Percentiles rank a stretch among this genome's conserved stretches.
Conservation (phyloP, 1,140 invertebrate species). For the Drosophila simulans region DNA sequence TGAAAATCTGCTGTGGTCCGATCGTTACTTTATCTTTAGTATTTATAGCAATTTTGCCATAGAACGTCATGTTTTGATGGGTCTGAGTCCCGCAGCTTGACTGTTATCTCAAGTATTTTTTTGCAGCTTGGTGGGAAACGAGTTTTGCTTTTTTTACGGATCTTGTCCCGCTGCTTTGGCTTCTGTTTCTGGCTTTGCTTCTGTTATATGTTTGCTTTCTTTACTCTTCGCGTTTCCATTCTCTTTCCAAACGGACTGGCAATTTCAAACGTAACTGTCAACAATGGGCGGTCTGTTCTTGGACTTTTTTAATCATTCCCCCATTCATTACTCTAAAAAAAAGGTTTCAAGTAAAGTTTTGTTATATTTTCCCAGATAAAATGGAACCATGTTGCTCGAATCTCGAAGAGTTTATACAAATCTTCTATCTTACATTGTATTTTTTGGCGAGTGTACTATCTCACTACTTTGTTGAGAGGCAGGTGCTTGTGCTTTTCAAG, state of each 20-base stretch:
- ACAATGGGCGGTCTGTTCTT: conserved; percentile 21
- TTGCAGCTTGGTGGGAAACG: conserved; percentile 51
- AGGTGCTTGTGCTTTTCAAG: conserved; percentile 11
- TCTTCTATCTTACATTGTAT: not conserved
- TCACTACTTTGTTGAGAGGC: conserved; percentile 1
- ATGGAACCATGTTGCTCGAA: no score
- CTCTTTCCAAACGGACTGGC: conserved; percentile 18
- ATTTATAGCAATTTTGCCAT: not conserved
- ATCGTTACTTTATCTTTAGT: no score
- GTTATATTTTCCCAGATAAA: no score
- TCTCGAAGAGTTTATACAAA: no score
- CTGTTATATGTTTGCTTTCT: conserved; percentile 10
- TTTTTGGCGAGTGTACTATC: not conserved
- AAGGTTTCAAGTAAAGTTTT: not conserved
- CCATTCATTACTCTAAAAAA: not conserved
- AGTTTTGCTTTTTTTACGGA: conserved; percentile 47
- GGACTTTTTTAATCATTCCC: not conserved
- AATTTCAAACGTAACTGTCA: conserved; percentile 48
- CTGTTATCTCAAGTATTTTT: conserved; percentile 32
- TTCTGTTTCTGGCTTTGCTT: conserved; percentile 52
- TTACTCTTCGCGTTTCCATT: conserved; percentile 6
- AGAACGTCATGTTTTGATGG: conserved; percentile 7
- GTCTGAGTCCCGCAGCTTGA: not conserved
- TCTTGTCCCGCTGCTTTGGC: conserved; percentile 32
- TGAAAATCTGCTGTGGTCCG: no score